A percentile compares a stretch with the other conserved stretches of the same genome.
These are phyloP conservation scores for Periphyllus acericola DNA, from an alignment of 2,888 invertebrate genomes.

Conservation along the genomic window DNA sequence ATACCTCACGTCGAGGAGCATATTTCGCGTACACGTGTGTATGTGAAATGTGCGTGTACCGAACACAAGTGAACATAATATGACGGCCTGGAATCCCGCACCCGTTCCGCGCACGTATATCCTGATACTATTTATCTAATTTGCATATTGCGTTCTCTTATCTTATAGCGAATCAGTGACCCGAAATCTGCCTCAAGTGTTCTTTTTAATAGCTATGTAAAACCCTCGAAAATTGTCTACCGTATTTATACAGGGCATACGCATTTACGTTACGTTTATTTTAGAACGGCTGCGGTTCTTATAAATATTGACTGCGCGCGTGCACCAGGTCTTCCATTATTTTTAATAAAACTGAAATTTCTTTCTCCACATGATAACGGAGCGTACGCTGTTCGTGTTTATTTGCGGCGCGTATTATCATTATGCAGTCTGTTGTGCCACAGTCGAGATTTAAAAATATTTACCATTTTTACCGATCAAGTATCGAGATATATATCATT, in stretches of 20 bases:
- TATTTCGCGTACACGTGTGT: background rate
- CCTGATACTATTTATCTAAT: background rate
- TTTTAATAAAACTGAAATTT: too few species aligned
- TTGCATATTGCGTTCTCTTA: background rate
- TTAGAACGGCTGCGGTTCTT: background rate
- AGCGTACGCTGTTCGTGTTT: too few species aligned
- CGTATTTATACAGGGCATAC: background rate
- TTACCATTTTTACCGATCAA: too few species aligned
- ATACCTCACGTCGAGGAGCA: background rate
- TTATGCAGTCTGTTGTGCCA: too few species aligned
- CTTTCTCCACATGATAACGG: too few species aligned
- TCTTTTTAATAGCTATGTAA: background rate
- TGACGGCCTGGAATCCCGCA: background rate
- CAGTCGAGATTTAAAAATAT: too few species aligned
- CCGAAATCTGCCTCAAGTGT: background rate
- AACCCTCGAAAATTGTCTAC: background rate
- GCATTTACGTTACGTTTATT: background rate
- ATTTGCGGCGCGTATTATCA: too few species aligned
- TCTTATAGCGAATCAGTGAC: background rate
- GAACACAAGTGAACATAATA: background rate
- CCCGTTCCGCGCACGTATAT: background rate
- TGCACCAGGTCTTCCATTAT: too few species aligned
- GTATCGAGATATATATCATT: too few species aligned
- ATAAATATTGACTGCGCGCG: too few species aligned
- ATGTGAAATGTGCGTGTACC: background rate